Evolutionary conservation across 2,797 vertebrate species (phyloP).

Genomic region (Sebastes nivosus): DNA sequence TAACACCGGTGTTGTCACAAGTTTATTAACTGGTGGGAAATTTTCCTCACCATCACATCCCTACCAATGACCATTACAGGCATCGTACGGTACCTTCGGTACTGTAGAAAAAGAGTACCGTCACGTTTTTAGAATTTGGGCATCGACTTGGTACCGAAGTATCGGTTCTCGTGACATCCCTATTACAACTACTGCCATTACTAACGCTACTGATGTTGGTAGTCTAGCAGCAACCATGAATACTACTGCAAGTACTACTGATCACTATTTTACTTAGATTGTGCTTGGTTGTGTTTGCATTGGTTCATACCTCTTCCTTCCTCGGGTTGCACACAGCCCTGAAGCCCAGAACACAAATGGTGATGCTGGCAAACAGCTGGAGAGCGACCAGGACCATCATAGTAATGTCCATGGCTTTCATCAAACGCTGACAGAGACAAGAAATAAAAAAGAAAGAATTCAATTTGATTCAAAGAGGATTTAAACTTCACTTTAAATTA

Average conservation of each 20-base stretch:
- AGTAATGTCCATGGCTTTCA: slow-evolving; percentile 49
- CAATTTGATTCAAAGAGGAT: background rate
- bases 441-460: background rate
- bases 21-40: no score
- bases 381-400: slow-evolving; percentile 63
- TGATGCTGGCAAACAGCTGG: slow-evolving; percentile 66
- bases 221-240: background rate
- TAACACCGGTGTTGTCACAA: no score
- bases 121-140: no score
- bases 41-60: no score
- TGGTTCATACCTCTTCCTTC: background rate
- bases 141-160: no score
- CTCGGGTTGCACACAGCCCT: background rate
- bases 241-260: background rate
- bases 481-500: background rate
- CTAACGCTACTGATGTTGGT: background rate
- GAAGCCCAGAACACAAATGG: slow-evolving; percentile 39
- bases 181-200: background rate
- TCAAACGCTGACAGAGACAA: background rate
- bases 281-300: background rate
- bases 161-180: no score
- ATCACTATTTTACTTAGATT: background rate
- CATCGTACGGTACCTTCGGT: no score
- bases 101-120: no score
- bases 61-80: no score